Base-by-base conservation (phyloP, 2,888 invertebrate genomes). In the Rhagonycha lutea region DNA sequence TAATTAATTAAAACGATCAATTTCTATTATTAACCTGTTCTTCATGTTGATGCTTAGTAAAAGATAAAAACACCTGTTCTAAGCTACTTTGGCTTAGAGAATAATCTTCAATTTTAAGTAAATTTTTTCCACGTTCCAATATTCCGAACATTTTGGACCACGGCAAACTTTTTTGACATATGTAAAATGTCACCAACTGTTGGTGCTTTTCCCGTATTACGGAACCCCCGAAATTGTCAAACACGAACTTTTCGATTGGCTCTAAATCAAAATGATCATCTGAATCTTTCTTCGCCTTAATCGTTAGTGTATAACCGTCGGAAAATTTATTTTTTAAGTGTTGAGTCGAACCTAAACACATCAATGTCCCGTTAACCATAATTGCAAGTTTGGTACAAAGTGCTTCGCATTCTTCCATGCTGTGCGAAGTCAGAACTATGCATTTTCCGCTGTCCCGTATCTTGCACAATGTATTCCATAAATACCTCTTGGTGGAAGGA, bases 331-430 rank as follows among this genome's bases (percentile, higher is more conserved):
- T 93, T 86, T 95, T 95, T 72, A 95, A 89, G 85, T 95, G 95
- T 82, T 96, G 95, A 67, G 93, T 92, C 0, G 95, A 93, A 24
- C 95, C 95, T 65, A 95, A 88, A 82, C 95, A 96, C 84, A 92
- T 92, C 86, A 95, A 94, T 80, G 91, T 90, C 0, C 95, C 96
- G 86, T 94, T 94, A n/a, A 95, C 95, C 95, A 96, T 95, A 79
- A 96, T 93, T 62, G 95, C 94, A 81, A 96, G 90, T 72, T 24
- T 65, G 23, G 63, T 65, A 24, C 63, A 65, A 65, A 65, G 63
- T 24, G 63, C 63, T 65, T 65, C 63, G n/a, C 63, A 65, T 24
- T 65, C 63, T 12, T 65, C 63, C 63, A 65, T 65, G 24, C 63
- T 65, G 9, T 65, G 63, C 26, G 63, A 65, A 3, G 63, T 65